phyloP scores from a whole-genome alignment of 1,140 invertebrate genomes.

The Cotesia vestalis region DNA sequence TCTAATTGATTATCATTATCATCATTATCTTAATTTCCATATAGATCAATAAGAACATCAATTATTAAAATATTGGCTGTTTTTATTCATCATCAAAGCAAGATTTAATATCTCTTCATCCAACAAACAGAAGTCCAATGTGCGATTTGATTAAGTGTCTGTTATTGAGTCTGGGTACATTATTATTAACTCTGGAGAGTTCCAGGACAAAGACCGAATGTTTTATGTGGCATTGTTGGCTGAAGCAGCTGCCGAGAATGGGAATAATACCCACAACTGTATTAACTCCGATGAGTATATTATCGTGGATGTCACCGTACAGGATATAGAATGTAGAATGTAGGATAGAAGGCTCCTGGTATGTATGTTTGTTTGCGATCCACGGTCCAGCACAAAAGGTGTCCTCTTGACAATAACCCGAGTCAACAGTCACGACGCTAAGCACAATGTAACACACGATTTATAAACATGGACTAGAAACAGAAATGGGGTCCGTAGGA shows the following conservation, averaged over 20 bases:
- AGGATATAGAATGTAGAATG: neutral
- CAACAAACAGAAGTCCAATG: too few relatives aligned
- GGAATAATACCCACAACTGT: constrained; percentile 53
- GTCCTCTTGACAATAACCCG: constrained; percentile 59
- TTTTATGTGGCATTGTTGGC: constrained; percentile 12
- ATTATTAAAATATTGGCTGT: neutral
- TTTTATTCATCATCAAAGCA: neutral
- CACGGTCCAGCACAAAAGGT: constrained; percentile 58
- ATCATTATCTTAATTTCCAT: too few relatives aligned
- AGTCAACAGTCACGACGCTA: constrained; percentile 63
- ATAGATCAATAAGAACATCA: neutral
- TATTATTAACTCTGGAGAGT: constrained; percentile 59
- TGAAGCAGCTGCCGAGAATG: constrained; percentile 23
- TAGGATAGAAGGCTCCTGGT: constrained; percentile 30
- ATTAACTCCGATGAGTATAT: constrained; percentile 51
- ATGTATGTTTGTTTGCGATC: constrained; percentile 62
- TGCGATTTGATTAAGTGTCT: constrained; percentile 37
- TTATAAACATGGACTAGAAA: constrained; percentile 53
- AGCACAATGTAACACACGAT: constrained; percentile 63
- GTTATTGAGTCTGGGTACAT: constrained; percentile 55
- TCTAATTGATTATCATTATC: too few relatives aligned
- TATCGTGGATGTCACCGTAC: constrained; percentile 26
- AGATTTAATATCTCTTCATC: neutral
- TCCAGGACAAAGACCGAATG: constrained; percentile 31
- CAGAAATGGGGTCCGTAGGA: neutral